Evolutionary conservation across 2,113 vertebrate genomes (phyloP).

Genomic region (Trochalopteron elliotii): DNA sequence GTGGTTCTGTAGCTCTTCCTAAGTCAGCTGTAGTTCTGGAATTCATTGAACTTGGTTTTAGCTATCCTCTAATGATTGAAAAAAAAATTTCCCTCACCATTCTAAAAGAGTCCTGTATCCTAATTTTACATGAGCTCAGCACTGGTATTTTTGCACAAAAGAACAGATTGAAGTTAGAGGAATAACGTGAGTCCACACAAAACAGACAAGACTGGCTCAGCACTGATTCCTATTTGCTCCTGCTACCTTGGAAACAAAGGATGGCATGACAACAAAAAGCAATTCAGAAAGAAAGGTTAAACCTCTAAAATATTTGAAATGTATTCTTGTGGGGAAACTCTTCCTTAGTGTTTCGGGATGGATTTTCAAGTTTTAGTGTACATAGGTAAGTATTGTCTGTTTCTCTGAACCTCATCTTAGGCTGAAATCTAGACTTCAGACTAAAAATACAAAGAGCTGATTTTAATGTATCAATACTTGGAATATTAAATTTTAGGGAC

Average conservation of each 20-base stretch:
- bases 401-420: neutral
- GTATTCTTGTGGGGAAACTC: neutral
- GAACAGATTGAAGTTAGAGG: constrained; percentile 27
- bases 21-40: neutral
- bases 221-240: neutral
- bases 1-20: neutral
- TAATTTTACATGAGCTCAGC: neutral
- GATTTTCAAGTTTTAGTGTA: neutral
- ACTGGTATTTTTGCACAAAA: neutral
- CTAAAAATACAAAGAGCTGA: neutral
- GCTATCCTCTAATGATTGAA: neutral
- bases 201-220: neutral
- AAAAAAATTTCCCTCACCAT: neutral
- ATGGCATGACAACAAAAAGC: constrained; percentile 64
- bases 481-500: neutral
- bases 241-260: constrained; percentile 60
- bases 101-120: neutral
- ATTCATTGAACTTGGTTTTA: neutral
- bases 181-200: neutral
- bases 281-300: constrained; percentile 18
- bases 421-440: neutral
- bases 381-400: neutral
- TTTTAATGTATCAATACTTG: neutral
- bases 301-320: neutral
- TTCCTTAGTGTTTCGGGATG: neutral